These are phyloP conservation scores for Serinus canaria DNA, from an alignment of 2,113 vertebrate species.

Conservation along the genomic window DNA sequence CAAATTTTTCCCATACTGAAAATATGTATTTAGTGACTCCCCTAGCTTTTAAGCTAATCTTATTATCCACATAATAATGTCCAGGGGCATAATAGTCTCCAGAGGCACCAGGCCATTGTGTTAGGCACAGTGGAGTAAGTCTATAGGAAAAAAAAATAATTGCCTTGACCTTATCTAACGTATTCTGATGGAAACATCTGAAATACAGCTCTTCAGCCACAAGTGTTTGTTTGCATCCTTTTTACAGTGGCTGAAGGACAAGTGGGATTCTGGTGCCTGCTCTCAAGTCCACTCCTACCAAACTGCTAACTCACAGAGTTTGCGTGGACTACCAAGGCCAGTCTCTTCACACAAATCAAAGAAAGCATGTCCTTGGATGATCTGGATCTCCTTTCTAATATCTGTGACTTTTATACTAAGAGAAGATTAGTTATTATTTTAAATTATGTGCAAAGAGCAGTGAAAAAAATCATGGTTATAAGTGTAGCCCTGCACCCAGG, in stretches of 20 bases:
- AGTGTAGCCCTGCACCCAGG: not conserved
- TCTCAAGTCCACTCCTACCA: not conserved
- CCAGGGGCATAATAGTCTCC: not conserved
- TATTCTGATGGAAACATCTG: not conserved
- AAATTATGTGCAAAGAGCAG: not conserved
- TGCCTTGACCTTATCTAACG: slow-evolving; percentile 34
- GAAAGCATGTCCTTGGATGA: not conserved
- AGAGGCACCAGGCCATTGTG: slow-evolving; percentile 1
- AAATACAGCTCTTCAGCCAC: not conserved
- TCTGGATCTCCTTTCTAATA: not conserved
- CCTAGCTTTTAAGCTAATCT: slow-evolving; percentile 43
- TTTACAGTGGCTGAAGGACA: not conserved
- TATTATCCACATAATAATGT: slow-evolving; percentile 15
- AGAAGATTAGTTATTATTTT: not conserved
- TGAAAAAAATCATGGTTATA: not conserved
- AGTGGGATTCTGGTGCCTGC: not conserved
- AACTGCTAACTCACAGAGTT: not conserved
- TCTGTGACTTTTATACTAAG: not conserved
- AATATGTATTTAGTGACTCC: not conserved
- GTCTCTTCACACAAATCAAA: not conserved
- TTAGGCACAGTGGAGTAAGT: not conserved
- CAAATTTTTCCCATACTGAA: slow-evolving; percentile 1
- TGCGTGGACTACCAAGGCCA: not conserved
- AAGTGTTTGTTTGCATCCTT: not conserved
- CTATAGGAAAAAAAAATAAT: slow-evolving; percentile 7